phyloP scores from a whole-genome alignment of 2,888 invertebrate genomes.

The Cetonia aurata region DNA sequence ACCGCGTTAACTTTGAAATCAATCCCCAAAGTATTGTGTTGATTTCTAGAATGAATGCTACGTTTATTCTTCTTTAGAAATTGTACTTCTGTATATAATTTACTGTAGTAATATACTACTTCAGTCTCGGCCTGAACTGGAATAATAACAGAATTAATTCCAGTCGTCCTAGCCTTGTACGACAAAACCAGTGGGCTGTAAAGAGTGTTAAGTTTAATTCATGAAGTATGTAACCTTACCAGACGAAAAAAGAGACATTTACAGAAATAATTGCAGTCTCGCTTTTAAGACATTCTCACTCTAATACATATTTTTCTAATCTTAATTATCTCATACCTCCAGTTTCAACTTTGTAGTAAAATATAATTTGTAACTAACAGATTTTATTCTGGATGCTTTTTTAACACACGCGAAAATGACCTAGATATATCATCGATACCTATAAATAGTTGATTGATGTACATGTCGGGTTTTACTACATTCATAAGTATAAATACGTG shows the following conservation, averaged over 20 bases:
- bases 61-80: background rate
- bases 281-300: slow-evolving; percentile 5
- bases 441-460: slow-evolving; percentile 39
- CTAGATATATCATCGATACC: slow-evolving; percentile 37
- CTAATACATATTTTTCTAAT: slow-evolving; percentile 1
- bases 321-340: background rate
- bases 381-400: slow-evolving; percentile 36
- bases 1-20: background rate
- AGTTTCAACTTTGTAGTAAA: slow-evolving; percentile 5
- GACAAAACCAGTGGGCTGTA: slow-evolving; percentile 40
- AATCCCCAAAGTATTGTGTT: background rate
- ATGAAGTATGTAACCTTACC: slow-evolving; percentile 28
- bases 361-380: slow-evolving; percentile 13
- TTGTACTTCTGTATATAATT: slow-evolving; percentile 26
- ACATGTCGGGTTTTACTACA: slow-evolving; percentile 32
- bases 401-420: slow-evolving; percentile 34
- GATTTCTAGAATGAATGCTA: background rate
- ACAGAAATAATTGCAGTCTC: slow-evolving; percentile 7
- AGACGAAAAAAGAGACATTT: slow-evolving; percentile 16
- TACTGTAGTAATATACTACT: slow-evolving; percentile 10
- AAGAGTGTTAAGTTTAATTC: slow-evolving; percentile 24
- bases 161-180: slow-evolving; percentile 34
- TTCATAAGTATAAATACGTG: slow-evolving; percentile 31
- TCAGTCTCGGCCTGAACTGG: slow-evolving; percentile 16
- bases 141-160: slow-evolving; percentile 23